Conservation (phyloP, 2,888 invertebrate genomes). For the Agrochola litura region DNA sequence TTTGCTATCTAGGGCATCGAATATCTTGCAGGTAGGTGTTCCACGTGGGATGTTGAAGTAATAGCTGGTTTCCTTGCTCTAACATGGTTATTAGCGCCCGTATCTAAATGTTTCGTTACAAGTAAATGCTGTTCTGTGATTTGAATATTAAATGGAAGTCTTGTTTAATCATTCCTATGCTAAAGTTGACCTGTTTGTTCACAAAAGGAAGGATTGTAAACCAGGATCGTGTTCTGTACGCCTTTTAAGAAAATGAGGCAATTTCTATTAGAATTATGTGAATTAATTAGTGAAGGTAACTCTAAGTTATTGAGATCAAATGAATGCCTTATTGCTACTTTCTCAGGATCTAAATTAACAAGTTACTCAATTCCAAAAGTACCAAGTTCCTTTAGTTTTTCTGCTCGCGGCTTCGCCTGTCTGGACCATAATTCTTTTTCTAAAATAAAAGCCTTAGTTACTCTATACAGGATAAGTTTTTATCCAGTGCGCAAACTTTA, state of each 20-base stretch:
- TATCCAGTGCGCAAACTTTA: no score
- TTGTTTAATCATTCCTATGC: slow-evolving; percentile 33
- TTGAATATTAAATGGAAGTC: slow-evolving; percentile 47
- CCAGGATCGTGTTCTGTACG: not conserved
- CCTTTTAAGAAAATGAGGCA: slow-evolving; percentile 2
- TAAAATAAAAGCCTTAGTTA: no score
- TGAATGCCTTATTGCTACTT: not conserved
- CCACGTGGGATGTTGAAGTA: slow-evolving; percentile 72
- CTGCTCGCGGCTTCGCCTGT: no score
- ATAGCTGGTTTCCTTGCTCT: slow-evolving; percentile 72
- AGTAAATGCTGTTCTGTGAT: slow-evolving; percentile 24
- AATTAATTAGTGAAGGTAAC: not conserved
- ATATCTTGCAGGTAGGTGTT: slow-evolving; percentile 73
- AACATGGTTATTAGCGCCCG: slow-evolving; percentile 32
- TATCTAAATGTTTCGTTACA: slow-evolving; percentile 4
- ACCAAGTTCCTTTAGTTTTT: not conserved
- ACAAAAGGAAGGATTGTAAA: not conserved
- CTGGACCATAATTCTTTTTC: no score
- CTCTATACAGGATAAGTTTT: no score
- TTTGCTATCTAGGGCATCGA: slow-evolving; percentile 78
- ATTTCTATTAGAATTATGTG: slow-evolving; percentile 26
- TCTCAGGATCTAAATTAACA: no score
- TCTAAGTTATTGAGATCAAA: not conserved
- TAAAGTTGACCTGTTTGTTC: slow-evolving; percentile 14
- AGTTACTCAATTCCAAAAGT: not conserved